Percentiles rank a stretch among this genome's conserved stretches.
phyloP scores from a whole-genome alignment of 2,113 vertebrate species.

The Narcine bancroftii region DNA sequence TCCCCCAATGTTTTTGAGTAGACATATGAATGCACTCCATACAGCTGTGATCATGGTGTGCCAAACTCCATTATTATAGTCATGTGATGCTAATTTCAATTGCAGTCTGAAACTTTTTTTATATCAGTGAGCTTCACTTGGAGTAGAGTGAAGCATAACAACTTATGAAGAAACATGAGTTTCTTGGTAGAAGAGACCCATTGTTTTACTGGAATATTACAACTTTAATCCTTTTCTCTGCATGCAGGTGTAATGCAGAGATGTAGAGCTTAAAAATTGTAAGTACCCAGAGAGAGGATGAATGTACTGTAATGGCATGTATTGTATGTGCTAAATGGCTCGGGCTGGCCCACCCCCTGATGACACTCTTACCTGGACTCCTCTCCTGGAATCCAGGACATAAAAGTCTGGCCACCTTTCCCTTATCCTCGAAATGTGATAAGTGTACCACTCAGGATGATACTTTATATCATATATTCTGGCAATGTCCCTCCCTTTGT shows the following conservation, averaged over 20 bases:
- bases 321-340: too few relatives aligned
- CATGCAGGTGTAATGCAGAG: background rate
- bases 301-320: too few relatives aligned
- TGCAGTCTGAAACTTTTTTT: background rate
- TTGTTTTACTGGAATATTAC: too few relatives aligned
- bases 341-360: too few relatives aligned
- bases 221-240: background rate
- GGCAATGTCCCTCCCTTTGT: too few relatives aligned
- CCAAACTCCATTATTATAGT: background rate
- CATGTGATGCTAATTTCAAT: background rate
- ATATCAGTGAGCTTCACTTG: background rate
- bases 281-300: too few relatives aligned
- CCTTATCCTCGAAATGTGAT: too few relatives aligned
- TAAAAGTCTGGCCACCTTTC: too few relatives aligned
- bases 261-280: background rate
- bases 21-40: background rate
- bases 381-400: too few relatives aligned
- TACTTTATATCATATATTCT: too few relatives aligned
- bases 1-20: background rate
- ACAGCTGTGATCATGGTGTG: background rate
- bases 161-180: background rate
- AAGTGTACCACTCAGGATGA: too few relatives aligned
- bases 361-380: too few relatives aligned
- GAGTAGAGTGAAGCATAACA: background rate
- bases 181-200: background rate